These are phyloP conservation scores for Machimus rusticus DNA, from an alignment of 2,888 invertebrate species.

Conservation along the genomic window DNA sequence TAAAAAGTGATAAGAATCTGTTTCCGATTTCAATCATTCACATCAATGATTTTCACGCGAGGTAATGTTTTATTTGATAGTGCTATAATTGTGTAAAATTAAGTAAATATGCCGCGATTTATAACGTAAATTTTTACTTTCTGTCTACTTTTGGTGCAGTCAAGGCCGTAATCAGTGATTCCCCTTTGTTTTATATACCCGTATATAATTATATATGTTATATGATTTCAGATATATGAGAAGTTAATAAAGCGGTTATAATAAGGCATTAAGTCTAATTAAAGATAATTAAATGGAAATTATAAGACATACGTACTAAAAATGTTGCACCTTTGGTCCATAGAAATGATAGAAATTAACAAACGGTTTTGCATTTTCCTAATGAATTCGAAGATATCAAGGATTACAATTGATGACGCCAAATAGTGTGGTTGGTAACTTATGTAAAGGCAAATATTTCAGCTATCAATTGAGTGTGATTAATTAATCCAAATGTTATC, in stretches of 20 bases:
- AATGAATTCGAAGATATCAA: neutral
- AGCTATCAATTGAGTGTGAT: neutral
- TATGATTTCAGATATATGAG: too few relatives aligned
- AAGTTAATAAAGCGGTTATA: too few relatives aligned
- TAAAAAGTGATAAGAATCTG: slow-evolving; percentile 46
- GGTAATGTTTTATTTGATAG: slow-evolving; percentile 50
- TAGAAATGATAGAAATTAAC: neutral
- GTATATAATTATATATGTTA: too few relatives aligned
- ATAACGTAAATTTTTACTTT: neutral
- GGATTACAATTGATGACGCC: neutral
- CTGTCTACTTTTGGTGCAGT: neutral
- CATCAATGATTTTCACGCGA: slow-evolving; percentile 61
- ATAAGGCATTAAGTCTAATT: too few relatives aligned
- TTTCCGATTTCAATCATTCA: slow-evolving; percentile 61
- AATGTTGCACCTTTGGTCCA: neutral
- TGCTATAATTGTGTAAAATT: neutral
- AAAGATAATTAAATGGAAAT: too few relatives aligned
- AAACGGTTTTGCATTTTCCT: neutral
- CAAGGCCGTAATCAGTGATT: neutral
- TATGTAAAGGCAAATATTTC: neutral
- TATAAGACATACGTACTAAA: too few relatives aligned
- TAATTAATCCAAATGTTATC: neutral
- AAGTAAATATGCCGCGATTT: neutral
- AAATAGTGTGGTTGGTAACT: neutral
- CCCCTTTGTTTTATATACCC: neutral